Percentiles rank a stretch among this genome's conserved stretches.
Conservation (phyloP, 1,140 invertebrate species). For the Calliphora vicina region DNA sequence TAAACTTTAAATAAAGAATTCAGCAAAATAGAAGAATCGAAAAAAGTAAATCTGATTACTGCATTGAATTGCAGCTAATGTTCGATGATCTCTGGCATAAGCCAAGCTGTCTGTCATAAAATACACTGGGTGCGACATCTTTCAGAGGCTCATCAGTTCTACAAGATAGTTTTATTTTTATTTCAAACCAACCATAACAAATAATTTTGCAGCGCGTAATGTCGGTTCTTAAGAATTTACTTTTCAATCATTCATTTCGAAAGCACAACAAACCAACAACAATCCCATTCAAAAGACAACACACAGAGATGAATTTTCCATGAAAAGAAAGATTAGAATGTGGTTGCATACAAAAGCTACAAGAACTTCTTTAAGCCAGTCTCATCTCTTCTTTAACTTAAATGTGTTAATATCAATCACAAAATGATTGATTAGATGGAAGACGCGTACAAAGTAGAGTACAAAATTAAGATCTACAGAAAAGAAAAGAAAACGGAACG, state of each 20-base stretch:
- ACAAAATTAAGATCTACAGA: too few species aligned
- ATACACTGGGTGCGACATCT: slow-evolving; percentile 26
- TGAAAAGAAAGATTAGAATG: neutral
- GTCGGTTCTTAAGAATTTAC: slow-evolving; percentile 8
- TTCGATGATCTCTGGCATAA: slow-evolving; percentile 35
- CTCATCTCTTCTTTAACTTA: too few species aligned
- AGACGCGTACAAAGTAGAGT: neutral
- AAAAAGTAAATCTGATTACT: neutral
- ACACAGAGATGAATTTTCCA: neutral
- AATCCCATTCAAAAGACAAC: neutral
- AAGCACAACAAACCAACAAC: neutral
- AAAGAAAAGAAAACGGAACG: too few species aligned
- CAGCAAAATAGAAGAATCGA: neutral
- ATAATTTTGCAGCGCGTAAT: neutral
- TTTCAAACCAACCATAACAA: neutral
- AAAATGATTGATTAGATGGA: slow-evolving; percentile 20
- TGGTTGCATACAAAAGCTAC: neutral
- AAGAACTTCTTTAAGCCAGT: neutral
- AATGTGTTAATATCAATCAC: slow-evolving; percentile 34
- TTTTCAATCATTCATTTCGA: slow-evolving; percentile 24
- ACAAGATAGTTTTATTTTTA: neutral
- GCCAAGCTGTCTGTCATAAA: slow-evolving; percentile 30
- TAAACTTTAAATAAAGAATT: too few species aligned
- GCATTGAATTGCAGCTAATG: slow-evolving; percentile 3
- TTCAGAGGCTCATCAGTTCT: slow-evolving; percentile 11